Conservation (phyloP, 37 sponge, comb jelly and placozoan species). For the Diacarnus erythraeanus region DNA sequence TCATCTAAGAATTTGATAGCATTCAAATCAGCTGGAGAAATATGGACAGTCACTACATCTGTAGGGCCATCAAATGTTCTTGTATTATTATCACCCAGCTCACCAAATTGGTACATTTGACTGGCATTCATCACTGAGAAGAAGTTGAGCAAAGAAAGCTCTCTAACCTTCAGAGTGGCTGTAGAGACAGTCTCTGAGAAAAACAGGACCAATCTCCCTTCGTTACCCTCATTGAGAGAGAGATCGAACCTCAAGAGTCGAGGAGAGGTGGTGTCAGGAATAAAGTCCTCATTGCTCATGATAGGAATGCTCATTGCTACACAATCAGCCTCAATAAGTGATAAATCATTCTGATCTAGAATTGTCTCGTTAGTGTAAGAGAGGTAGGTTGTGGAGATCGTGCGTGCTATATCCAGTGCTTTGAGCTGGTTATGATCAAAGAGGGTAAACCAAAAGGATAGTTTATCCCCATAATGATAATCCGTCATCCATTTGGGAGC, state of each 20-base stretch:
- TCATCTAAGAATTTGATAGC: slow-evolving; percentile 68
- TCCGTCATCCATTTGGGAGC: slow-evolving; percentile 80
- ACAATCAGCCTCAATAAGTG: slow-evolving; percentile 58
- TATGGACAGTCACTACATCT: slow-evolving; percentile 50
- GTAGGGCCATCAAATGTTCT: slow-evolving; percentile 35
- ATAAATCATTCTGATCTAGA: slow-evolving; percentile 56
- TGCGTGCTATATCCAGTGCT: slow-evolving; percentile 65
- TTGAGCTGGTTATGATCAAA: slow-evolving; percentile 82
- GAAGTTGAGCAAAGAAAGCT: slow-evolving; percentile 64
- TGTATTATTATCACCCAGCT: slow-evolving; percentile 8
- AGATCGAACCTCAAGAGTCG: slow-evolving; percentile 60
- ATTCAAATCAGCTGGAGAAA: slow-evolving; percentile 66
- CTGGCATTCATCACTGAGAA: slow-evolving; percentile 4
- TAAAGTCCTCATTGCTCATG: slow-evolving; percentile 29
- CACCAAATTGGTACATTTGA: slow-evolving; percentile 37
- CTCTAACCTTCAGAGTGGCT: slow-evolving; percentile 39
- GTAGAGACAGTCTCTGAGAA: slow-evolving; percentile 82
- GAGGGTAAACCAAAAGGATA: slow-evolving; percentile 57
- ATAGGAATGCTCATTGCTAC: slow-evolving; percentile 24
- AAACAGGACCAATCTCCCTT: slow-evolving; percentile 48
- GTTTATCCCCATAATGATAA: slow-evolving; percentile 57
- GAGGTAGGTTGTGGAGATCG: slow-evolving; percentile 50
- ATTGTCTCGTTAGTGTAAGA: slow-evolving; percentile 51
- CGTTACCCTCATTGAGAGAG: slow-evolving; percentile 55
- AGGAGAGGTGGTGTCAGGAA: slow-evolving; percentile 73